Evolutionary conservation across 2,113 vertebrate species (phyloP).

Genomic region (Tenebrosternarchus preto): DNA sequence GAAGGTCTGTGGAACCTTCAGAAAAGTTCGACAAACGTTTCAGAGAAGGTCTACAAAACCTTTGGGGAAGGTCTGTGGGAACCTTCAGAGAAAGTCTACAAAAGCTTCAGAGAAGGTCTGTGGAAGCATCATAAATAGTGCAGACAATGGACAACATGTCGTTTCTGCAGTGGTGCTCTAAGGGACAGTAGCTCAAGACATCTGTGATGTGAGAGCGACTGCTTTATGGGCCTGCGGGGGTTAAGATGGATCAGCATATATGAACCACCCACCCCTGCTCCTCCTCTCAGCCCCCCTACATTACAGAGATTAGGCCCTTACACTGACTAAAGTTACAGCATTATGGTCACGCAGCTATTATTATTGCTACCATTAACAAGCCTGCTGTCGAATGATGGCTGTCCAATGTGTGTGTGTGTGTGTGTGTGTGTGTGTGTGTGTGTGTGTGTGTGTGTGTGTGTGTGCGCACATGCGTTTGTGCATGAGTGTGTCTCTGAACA

Average conservation of each 20-base stretch:
- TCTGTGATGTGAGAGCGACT: slow-evolving; percentile 59
- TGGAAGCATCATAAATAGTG: no score
- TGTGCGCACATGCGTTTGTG: slow-evolving; percentile 23
- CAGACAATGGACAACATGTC: not conserved
- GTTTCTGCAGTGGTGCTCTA: slow-evolving; percentile 57
- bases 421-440: slow-evolving; percentile 26
- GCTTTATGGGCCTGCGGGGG: slow-evolving; percentile 61
- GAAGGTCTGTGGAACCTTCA: not conserved
- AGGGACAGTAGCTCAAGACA: slow-evolving; percentile 64
- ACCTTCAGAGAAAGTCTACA: not conserved
- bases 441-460: slow-evolving; percentile 17
- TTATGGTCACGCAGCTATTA: slow-evolving; percentile 51
- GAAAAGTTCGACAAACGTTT: no score
- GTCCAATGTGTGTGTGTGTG: slow-evolving; percentile 29
- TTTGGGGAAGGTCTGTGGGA: no score
- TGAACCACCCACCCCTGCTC: slow-evolving; percentile 50
- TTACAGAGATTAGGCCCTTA: slow-evolving; percentile 69
- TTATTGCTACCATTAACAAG: slow-evolving; percentile 50
- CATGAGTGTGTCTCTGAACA: slow-evolving; percentile 30
- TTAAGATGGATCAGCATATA: slow-evolving; percentile 68
- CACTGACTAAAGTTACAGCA: slow-evolving; percentile 65
- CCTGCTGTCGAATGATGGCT: slow-evolving; percentile 52
- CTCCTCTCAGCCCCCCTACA: slow-evolving; percentile 64
- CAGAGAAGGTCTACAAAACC: not conserved
- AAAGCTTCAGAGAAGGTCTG: not conserved